Evolutionary conservation across 2,888 invertebrate genomes (phyloP).

Genomic region (Alsophila aescularia): DNA sequence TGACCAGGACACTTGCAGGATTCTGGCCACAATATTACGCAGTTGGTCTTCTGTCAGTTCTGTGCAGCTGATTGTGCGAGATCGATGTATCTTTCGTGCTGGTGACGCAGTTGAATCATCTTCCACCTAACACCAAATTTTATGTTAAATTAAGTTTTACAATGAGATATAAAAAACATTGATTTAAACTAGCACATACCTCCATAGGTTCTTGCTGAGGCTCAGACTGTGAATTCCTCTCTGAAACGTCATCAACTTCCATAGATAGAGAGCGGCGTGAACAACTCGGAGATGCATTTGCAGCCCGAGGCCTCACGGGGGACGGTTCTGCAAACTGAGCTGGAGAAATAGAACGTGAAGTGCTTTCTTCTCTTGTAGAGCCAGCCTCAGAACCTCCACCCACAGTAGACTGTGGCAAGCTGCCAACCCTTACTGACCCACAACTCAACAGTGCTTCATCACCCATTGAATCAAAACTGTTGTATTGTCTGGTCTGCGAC

Average conservation of each 20-base stretch:
- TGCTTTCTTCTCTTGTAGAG: conserved; percentile 71
- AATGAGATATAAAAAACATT: background rate
- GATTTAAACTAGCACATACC: conserved; percentile 49
- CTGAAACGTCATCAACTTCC: conserved; percentile 79
- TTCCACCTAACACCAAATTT: conserved; percentile 65
- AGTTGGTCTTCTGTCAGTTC: conserved; percentile 88
- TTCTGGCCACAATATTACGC: conserved; percentile 86
- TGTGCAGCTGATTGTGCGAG: conserved; percentile 78
- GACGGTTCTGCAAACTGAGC: conserved; percentile 78
- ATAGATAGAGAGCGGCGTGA: conserved; percentile 77
- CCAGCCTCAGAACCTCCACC: conserved; percentile 63
- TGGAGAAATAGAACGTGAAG: conserved; percentile 76
- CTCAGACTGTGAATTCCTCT: conserved; percentile 75
- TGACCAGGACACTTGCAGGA: conserved; percentile 90
- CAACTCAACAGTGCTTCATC: conserved; percentile 76
- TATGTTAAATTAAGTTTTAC: background rate
- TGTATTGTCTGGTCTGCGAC: conserved; percentile 78
- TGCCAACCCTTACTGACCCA: conserved; percentile 73
- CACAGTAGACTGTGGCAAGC: conserved; percentile 69
- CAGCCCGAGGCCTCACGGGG: conserved; percentile 67
- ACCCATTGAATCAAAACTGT: conserved; percentile 80
- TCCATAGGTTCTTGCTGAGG: conserved; percentile 76
- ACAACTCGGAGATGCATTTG: conserved; percentile 75
- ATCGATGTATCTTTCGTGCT: conserved; percentile 71
- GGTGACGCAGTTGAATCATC: conserved; percentile 76